Percentiles rank a stretch among this genome's conserved stretches.
Evolutionary conservation across 2,888 invertebrate species (phyloP).

Genomic region (Cantharis lateralis): DNA sequence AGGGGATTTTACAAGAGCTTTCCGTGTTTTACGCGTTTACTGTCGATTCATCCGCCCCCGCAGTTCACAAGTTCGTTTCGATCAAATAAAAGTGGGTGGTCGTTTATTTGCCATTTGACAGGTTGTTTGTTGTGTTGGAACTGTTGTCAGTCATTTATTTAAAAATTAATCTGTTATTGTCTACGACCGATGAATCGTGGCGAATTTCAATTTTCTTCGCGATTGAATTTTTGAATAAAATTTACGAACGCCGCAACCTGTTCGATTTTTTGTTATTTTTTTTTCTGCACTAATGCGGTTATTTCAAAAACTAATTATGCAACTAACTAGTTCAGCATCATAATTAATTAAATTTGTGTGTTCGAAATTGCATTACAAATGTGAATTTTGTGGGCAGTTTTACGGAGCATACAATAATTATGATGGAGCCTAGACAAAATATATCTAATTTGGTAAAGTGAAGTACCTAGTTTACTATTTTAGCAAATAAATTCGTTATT

Average conservation of each 20-base stretch:
- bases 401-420: not conserved
- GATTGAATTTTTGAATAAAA: not conserved
- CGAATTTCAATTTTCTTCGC: conserved; percentile 41
- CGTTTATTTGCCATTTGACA: conserved; percentile 32
- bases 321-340: not conserved
- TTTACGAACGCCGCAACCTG: not conserved
- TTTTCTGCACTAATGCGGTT: conserved; percentile 4
- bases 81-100: conserved; percentile 30
- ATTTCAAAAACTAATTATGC: conserved; percentile 7
- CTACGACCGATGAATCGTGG: conserved; percentile 38
- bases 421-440: conserved; percentile 15
- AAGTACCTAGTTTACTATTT: conserved; percentile 17
- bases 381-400: conserved; percentile 25
- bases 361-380: conserved; percentile 17
- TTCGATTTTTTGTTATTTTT: not conserved
- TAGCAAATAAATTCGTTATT: conserved; percentile 26
- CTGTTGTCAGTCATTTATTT: conserved; percentile 44
- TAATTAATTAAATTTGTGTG: conserved; percentile 18
- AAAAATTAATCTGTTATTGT: conserved; percentile 46
- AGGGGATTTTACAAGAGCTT: conserved; percentile 54
- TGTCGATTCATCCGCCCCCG: conserved; percentile 41
- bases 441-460: conserved; percentile 19
- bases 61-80: conserved; percentile 32
- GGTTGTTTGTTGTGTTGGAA: conserved; percentile 22
- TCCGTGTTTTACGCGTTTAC: conserved; percentile 49